Evolutionary conservation across 2,797 vertebrate species (phyloP).

Genomic region (Petrocephalus sullivani): DNA sequence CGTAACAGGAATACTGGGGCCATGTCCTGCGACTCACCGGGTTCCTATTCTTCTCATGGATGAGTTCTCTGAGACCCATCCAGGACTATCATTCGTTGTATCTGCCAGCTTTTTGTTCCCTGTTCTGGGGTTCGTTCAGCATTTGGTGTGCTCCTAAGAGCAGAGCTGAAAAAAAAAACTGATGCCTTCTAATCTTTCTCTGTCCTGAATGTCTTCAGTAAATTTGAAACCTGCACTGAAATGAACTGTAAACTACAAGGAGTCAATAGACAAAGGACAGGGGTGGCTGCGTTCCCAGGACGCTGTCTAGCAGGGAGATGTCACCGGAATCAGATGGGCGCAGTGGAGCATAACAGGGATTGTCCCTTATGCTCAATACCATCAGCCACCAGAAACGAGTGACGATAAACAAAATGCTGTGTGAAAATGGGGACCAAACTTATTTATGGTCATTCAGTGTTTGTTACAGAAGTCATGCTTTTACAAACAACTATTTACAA

Average conservation of each 20-base stretch:
- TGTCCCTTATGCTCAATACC: neutral
- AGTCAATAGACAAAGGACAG: neutral
- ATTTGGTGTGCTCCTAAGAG: neutral
- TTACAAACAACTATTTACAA: conserved; percentile 9
- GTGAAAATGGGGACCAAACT: conserved; percentile 13
- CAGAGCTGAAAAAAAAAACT: conserved; percentile 8
- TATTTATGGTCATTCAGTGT: conserved; percentile 1
- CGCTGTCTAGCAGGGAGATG: neutral
- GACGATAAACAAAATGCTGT: neutral
- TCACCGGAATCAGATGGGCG: neutral
- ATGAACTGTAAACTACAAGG: neutral
- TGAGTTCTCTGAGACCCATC: neutral
- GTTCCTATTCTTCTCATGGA: neutral
- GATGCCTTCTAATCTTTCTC: neutral
- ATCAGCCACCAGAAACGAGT: neutral
- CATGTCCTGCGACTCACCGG: neutral
- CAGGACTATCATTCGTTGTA: neutral
- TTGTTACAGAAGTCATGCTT: conserved; percentile 16
- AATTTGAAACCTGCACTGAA: neutral
- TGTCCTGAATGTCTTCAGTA: neutral
- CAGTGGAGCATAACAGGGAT: neutral
- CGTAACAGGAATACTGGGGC: neutral
- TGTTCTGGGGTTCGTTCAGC: neutral
- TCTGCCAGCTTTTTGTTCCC: neutral
- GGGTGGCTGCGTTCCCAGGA: neutral